Base-by-base conservation (phyloP, 2,888 invertebrate species). In the Camponotus fellah region DNA sequence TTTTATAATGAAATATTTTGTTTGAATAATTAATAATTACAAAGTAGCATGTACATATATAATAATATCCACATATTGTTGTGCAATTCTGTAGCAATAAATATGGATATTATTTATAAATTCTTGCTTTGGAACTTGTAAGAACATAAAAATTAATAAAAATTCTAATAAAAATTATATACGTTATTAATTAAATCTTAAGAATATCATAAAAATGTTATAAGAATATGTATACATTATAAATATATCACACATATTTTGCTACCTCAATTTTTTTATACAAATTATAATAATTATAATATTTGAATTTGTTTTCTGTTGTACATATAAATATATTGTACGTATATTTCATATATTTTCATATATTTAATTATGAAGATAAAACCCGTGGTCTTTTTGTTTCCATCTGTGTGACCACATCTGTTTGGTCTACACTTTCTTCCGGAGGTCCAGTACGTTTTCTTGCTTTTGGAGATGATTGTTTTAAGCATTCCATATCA, bases 401-500 rank as follows among this genome's bases (percentile, higher is more conserved):
- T 34, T 75, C 37, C 10, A 32, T 64, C 5, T n/a, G 26, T 14
- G 34, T 53, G 37, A 76, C 1, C 37, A 26, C 37, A 64, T 64
- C 64, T 64, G 53, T 53, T 37, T 60, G 65, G n/a, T 62, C 80
- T 34, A 34, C 6, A 32, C n/a, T 37, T 60, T 80, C 79, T 37
- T 80, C 71, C 5, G 12, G 32, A 56, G 92, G 88, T 62, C 93
- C 92, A 68, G 93, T 94, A 43, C 95, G 93, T 86, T 95, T 95
- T 74, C 94, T 92, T 37, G 92, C 94, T 0, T 96, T 96, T 0
- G 98, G 98, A 0, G 98, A 98, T 91, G 97, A 96, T 93, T 98
- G 98, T 88, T 97, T 97, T 10, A 99, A 94, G 93, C 97, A 97
- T 94, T 99, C 99, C 0, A 99, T 97, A 95, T 99, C 99, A 91